These are phyloP conservation scores for Heliconius ethilla DNA, from an alignment of 2,888 invertebrate genomes.

Conservation along the genomic window DNA sequence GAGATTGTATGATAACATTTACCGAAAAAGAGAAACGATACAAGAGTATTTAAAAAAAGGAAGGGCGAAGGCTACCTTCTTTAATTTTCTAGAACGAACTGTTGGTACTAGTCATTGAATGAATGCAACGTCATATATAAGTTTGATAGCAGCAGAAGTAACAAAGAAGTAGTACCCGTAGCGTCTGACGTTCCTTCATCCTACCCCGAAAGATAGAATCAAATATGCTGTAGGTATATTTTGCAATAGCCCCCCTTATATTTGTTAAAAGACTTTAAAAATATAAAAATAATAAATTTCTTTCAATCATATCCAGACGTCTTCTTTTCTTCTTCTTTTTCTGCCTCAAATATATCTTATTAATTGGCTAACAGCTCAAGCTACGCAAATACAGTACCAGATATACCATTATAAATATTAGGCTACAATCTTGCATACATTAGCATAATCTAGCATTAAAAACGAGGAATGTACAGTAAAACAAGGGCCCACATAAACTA, in stretches of 20 bases:
- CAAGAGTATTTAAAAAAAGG: too few species aligned
- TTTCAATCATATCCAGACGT: too few species aligned
- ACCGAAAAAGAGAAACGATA: too few species aligned
- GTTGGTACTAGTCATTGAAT: too few species aligned
- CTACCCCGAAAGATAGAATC: neutral
- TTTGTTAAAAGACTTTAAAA: too few species aligned
- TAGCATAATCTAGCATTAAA: conserved; percentile 15
- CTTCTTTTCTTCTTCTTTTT: too few species aligned
- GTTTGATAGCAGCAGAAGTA: neutral
- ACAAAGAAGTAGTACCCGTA: neutral
- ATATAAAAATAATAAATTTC: too few species aligned
- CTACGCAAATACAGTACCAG: neutral
- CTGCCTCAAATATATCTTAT: too few species aligned
- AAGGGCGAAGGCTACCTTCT: too few species aligned
- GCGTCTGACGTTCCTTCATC: neutral
- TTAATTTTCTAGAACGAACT: too few species aligned
- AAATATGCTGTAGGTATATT: neutral
- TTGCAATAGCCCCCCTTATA: neutral
- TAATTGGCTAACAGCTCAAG: neutral
- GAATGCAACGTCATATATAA: neutral
- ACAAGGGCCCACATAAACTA: conserved; percentile 27
- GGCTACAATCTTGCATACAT: conserved; percentile 13
- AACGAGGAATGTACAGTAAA: conserved; percentile 10
- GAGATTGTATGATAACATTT: too few species aligned
- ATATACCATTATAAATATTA: conserved; percentile 6